These are phyloP conservation scores for Lasius fuliginosus DNA, from an alignment of 2,888 invertebrate species.

Conservation along the genomic window DNA sequence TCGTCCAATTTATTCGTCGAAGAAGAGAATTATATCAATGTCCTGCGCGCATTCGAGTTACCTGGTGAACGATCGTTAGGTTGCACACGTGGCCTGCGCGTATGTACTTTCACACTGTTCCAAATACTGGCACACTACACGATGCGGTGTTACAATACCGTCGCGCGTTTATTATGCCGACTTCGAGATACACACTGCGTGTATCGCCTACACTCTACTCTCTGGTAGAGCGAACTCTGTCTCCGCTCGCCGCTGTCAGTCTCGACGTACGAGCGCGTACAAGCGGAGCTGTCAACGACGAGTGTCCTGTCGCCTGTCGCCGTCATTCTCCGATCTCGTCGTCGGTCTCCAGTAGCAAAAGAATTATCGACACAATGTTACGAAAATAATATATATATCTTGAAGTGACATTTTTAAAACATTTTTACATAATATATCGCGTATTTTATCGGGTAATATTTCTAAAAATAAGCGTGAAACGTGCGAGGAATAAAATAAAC, in stretches of 20 bases:
- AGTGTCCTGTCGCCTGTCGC: neutral
- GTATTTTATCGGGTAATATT: neutral
- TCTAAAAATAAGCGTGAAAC: neutral
- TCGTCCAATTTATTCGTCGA: neutral
- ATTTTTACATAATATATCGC: neutral
- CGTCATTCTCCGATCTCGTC: neutral
- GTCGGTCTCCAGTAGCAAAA: neutral
- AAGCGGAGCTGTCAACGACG: slow-evolving; percentile 7
- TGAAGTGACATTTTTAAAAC: too few relatives aligned
- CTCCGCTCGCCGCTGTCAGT: slow-evolving; percentile 40
- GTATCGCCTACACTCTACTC: slow-evolving; percentile 6
- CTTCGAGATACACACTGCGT: slow-evolving; percentile 8
- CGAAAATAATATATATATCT: neutral
- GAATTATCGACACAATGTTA: neutral
- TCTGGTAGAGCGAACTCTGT: neutral
- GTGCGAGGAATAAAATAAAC: neutral
- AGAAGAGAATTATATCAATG: neutral
- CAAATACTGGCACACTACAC: slow-evolving; percentile 31
- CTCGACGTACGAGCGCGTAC: slow-evolving; percentile 26
- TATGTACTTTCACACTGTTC: slow-evolving; percentile 64
- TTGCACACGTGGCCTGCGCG: neutral
- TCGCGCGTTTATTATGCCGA: slow-evolving; percentile 17
- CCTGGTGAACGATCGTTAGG: neutral
- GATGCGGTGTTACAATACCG: slow-evolving; percentile 14
- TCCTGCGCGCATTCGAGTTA: neutral